phyloP scores from a whole-genome alignment of 2,797 vertebrate genomes.

The Propithecus deckenii region DNA sequence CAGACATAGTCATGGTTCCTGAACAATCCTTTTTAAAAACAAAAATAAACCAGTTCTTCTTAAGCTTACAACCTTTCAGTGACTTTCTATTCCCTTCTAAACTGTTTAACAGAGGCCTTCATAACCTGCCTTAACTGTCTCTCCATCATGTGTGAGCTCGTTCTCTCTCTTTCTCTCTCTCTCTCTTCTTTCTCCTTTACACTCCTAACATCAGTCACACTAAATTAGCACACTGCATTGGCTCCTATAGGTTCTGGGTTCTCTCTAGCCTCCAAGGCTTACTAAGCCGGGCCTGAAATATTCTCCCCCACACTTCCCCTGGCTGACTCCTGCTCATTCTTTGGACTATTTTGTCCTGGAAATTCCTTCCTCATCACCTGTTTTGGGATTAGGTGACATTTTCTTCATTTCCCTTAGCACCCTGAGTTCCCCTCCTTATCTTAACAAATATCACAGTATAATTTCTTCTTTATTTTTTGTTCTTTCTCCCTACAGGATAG shows the following conservation, averaged over 20 bases:
- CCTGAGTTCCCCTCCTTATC: neutral
- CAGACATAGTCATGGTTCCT: neutral
- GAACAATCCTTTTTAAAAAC: neutral
- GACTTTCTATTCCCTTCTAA: neutral
- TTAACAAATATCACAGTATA: neutral
- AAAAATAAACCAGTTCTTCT: neutral
- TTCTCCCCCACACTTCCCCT: neutral
- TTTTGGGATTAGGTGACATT: neutral
- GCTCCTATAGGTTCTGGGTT: neutral
- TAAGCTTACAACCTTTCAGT: neutral
- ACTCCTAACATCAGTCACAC: neutral
- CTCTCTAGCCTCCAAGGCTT: neutral
- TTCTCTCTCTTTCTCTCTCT: neutral
- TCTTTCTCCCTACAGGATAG: constrained; percentile 16
- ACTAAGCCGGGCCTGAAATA: neutral
- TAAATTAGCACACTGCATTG: neutral
- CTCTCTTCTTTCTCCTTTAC: neutral
- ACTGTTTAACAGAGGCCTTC: neutral
- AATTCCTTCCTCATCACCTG: neutral
- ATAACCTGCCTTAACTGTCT: neutral
- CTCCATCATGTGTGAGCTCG: neutral
- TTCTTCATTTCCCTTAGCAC: constrained; percentile 11
- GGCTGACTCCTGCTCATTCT: neutral
- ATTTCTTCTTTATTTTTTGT: constrained; percentile 7
- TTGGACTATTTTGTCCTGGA: constrained; percentile 5